Conservation (phyloP, 2,797 vertebrate species). For the Coluber constrictor region DNA sequence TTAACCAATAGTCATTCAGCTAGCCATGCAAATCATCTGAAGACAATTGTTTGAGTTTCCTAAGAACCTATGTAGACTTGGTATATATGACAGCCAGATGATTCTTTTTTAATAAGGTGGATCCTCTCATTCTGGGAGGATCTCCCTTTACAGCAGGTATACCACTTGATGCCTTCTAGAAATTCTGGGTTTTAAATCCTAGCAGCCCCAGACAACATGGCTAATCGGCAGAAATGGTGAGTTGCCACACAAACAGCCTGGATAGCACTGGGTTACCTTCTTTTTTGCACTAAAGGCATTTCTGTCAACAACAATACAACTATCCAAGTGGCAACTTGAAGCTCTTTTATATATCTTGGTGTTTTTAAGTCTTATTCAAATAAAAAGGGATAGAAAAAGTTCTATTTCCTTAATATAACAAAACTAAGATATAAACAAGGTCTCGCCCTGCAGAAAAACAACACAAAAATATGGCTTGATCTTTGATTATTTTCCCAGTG, state of each 20-base stretch:
- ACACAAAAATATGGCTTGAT: not conserved
- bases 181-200: not conserved
- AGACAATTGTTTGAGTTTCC: not conserved
- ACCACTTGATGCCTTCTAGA: not conserved
- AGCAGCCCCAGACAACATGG: not conserved
- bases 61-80: not conserved
- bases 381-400: not conserved
- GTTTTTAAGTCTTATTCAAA: not conserved
- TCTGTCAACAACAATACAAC: not conserved
- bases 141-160: not conserved
- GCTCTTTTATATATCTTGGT: not conserved
- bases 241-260: not conserved
- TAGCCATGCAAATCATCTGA: not conserved
- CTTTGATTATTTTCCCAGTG: not conserved
- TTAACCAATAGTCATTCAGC: not conserved
- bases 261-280: not conserved
- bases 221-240: not conserved
- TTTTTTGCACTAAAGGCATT: not conserved
- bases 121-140: not conserved
- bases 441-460: not conserved
- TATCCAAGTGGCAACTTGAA: not conserved
- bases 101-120: not conserved
- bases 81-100: not conserved
- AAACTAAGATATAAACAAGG: not conserved
- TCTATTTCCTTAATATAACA: not conserved